Evolutionary conservation across 2,113 vertebrate species (phyloP).

Genomic region (Chitala chitala): DNA sequence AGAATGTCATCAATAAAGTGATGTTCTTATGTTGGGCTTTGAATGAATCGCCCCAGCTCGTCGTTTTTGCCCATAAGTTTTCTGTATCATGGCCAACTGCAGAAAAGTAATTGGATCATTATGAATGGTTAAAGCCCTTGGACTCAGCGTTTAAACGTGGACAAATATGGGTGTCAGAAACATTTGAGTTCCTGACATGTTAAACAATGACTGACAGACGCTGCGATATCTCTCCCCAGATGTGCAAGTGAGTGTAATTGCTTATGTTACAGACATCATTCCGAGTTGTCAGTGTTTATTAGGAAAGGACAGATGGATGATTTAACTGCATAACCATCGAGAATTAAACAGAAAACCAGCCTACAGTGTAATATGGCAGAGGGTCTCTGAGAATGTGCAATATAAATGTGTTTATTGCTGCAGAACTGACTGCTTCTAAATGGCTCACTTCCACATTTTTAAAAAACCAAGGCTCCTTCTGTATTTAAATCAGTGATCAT

Average conservation of each 20-base stretch:
- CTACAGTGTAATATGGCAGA: conserved; percentile 3
- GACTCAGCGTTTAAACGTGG: not conserved
- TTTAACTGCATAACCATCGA: conserved; percentile 15
- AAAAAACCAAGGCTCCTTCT: not conserved
- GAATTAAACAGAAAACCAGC: conserved; percentile 13
- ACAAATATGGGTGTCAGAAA: conserved; percentile 11
- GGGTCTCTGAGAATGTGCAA: not conserved
- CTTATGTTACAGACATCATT: conserved; percentile 21
- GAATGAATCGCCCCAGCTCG: not conserved
- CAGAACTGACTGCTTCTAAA: not conserved
- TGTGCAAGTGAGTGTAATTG: conserved; percentile 19
- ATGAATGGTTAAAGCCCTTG: conserved; percentile 3
- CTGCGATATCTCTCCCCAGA: conserved; percentile 22
- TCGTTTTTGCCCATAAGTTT: not conserved
- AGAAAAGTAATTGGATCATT: conserved; percentile 8
- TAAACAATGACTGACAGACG: conserved; percentile 27
- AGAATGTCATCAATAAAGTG: not conserved
- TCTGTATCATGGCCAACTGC: not conserved
- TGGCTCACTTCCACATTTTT: not conserved
- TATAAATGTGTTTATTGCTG: not conserved
- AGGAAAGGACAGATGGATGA: conserved; percentile 21
- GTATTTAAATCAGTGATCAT: not conserved
- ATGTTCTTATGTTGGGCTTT: not conserved
- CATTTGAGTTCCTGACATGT: conserved; percentile 17
- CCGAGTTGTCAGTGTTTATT: conserved; percentile 24